Conservation (phyloP, 2,797 vertebrate genomes). For the Dipus sagitta region DNA sequence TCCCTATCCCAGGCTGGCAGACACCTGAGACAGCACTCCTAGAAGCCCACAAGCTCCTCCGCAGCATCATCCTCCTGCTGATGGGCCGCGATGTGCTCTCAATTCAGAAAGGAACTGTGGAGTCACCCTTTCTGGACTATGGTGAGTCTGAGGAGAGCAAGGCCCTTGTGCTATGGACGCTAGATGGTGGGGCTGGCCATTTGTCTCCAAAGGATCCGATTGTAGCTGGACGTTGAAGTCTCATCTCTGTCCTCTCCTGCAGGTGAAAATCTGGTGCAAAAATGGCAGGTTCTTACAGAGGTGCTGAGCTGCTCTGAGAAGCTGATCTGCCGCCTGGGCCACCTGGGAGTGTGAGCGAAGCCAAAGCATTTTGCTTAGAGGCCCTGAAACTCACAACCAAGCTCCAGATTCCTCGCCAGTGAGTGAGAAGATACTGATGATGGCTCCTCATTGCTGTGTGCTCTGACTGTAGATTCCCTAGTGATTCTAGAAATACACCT, state of each 20-base stretch:
- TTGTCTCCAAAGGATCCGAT: background rate
- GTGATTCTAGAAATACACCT: background rate
- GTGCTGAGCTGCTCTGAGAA: slow-evolving; percentile 91
- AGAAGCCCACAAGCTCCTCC: slow-evolving; percentile 93
- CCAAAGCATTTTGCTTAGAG: slow-evolving; percentile 95
- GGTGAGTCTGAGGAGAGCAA: slow-evolving; percentile 85
- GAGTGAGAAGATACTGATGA: slow-evolving; percentile 72
- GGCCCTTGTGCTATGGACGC: background rate
- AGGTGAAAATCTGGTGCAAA: slow-evolving; percentile 93
- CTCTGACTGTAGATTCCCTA: background rate
- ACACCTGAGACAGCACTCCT: slow-evolving; percentile 90
- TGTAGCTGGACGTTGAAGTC: background rate
- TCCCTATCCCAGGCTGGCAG: slow-evolving; percentile 88
- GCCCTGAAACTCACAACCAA: slow-evolving; percentile 93
- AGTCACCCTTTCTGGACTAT: slow-evolving; percentile 90
- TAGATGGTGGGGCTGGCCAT: background rate
- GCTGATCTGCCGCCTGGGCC: slow-evolving; percentile 89
- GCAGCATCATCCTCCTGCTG: slow-evolving; percentile 92
- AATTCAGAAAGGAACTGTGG: slow-evolving; percentile 71
- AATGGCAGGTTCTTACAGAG: slow-evolving; percentile 95
- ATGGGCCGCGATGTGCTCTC: slow-evolving; percentile 91
- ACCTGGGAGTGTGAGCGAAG: slow-evolving; percentile 90
- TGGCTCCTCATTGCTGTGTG: background rate
- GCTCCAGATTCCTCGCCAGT: slow-evolving; percentile 92
- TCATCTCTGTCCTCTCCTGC: slow-evolving; percentile 63